Evolutionary conservation across 2,797 vertebrate genomes (phyloP).

Genomic region (Sebastes vulpes): DNA sequence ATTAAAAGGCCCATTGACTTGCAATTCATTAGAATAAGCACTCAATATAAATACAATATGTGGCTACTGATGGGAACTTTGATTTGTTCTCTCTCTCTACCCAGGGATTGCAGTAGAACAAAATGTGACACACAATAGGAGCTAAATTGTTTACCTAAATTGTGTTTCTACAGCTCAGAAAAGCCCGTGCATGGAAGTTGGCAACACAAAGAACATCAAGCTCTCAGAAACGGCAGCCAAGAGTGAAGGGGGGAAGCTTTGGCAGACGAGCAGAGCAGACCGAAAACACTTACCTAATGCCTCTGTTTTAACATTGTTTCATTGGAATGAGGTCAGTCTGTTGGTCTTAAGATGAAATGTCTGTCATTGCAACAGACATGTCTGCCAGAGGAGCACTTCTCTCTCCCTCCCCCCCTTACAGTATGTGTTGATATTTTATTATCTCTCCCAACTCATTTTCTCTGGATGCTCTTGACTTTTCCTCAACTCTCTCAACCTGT

Average conservation of each 20-base stretch:
- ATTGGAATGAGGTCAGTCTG: slow-evolving; percentile 53
- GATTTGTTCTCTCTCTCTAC: slow-evolving; percentile 2
- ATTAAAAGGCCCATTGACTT: slow-evolving; percentile 70
- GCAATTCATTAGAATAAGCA: slow-evolving; percentile 54
- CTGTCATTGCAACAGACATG: slow-evolving; percentile 38
- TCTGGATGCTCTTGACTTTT: slow-evolving; percentile 32
- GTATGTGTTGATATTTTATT: slow-evolving; percentile 28
- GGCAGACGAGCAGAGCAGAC: slow-evolving; percentile 59
- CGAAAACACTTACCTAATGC: slow-evolving; percentile 70
- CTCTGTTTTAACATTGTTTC: slow-evolving; percentile 56
- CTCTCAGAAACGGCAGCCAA: slow-evolving; percentile 57
- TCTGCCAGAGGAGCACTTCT: slow-evolving; percentile 20
- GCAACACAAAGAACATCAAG: slow-evolving; percentile 44
- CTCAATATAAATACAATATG: slow-evolving; percentile 55
- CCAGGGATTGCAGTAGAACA: slow-evolving; percentile 11
- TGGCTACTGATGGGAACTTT: slow-evolving; percentile 10
- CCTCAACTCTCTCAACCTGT: slow-evolving; percentile 25
- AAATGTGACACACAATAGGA: slow-evolving; percentile 30
- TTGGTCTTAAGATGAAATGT: slow-evolving; percentile 57
- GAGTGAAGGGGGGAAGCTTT: slow-evolving; percentile 45
- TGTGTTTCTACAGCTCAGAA: slow-evolving; percentile 37
- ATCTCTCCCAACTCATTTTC: slow-evolving; percentile 6
- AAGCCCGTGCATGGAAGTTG: slow-evolving; percentile 36
- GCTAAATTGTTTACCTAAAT: slow-evolving; percentile 60
- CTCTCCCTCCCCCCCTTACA: not conserved